These are phyloP conservation scores for Trimorus sp. DNA, from an alignment of 2,888 invertebrate genomes.

Conservation along the genomic window DNA sequence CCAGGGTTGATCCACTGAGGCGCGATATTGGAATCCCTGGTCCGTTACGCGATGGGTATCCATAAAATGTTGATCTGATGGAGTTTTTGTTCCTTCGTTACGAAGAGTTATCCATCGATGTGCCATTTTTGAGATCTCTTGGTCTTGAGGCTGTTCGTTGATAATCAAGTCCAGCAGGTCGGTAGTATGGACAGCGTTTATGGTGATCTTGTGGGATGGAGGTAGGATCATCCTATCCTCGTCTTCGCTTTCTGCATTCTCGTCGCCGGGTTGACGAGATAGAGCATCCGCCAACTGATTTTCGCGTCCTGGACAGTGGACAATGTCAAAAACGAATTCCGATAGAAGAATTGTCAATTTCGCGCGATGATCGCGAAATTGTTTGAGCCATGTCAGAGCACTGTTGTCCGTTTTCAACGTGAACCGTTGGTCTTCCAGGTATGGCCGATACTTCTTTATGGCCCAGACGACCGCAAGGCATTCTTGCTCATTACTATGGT, in stretches of 20 bases:
- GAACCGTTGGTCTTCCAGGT: constrained; percentile 64
- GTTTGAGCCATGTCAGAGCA: constrained; percentile 42
- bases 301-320: neutral
- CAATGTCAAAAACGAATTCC: constrained; percentile 6
- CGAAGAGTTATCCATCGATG: too few relatives aligned
- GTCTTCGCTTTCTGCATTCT: neutral
- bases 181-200: neutral
- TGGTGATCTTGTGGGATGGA: too few relatives aligned
- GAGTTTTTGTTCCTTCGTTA: neutral
- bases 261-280: neutral
- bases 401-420: constrained; percentile 62
- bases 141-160: neutral
- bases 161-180: neutral
- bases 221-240: neutral
- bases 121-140: neutral
- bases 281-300: constrained; percentile 4
- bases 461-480: constrained; percentile 1
- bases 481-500: constrained; percentile 34
- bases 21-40: neutral
- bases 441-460: constrained; percentile 43
- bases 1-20: constrained; percentile 15
- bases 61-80: neutral
- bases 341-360: constrained; percentile 3
- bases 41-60: neutral
- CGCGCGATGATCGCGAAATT: neutral